Conservation (phyloP, 2,113 vertebrate genomes). For the Cephalopholis sonnerati region DNA sequence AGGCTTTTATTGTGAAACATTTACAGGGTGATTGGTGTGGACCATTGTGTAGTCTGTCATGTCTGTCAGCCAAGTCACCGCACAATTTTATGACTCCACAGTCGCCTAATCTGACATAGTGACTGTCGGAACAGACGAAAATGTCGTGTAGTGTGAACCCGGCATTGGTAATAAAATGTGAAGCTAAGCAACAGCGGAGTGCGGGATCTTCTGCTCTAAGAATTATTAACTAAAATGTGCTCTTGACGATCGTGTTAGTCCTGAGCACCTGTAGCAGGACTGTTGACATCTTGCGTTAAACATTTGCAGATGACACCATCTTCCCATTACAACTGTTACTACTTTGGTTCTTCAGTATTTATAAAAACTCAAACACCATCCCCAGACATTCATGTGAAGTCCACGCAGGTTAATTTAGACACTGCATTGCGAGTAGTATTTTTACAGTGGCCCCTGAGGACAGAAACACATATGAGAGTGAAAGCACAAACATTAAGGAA, state of each 20-base stretch:
- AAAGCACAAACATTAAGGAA: slow-evolving; percentile 26
- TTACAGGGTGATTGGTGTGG: too few relatives aligned
- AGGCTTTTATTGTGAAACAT: too few relatives aligned
- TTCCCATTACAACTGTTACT: slow-evolving; percentile 3
- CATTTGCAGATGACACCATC: background rate
- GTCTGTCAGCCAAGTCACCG: too few relatives aligned
- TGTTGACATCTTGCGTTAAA: background rate
- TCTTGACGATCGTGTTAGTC: background rate
- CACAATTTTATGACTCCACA: too few relatives aligned
- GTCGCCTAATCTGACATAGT: too few relatives aligned
- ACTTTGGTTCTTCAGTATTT: background rate
- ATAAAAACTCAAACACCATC: background rate
- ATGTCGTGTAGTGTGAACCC: too few relatives aligned
- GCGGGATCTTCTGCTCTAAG: too few relatives aligned
- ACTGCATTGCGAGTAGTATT: background rate
- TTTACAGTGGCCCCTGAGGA: background rate
- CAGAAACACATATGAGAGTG: background rate
- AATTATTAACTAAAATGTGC: too few relatives aligned
- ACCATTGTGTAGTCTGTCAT: too few relatives aligned
- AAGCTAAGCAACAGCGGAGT: too few relatives aligned
- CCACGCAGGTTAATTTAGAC: slow-evolving; percentile 1
- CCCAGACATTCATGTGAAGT: background rate
- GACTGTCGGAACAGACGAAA: too few relatives aligned
- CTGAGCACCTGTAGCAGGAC: background rate
- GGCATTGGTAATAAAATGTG: too few relatives aligned